A percentile compares a stretch with the other conserved stretches of the same genome.
phyloP scores from a whole-genome alignment of 1,140 invertebrate species.

The Halictus rubicundus region DNA sequence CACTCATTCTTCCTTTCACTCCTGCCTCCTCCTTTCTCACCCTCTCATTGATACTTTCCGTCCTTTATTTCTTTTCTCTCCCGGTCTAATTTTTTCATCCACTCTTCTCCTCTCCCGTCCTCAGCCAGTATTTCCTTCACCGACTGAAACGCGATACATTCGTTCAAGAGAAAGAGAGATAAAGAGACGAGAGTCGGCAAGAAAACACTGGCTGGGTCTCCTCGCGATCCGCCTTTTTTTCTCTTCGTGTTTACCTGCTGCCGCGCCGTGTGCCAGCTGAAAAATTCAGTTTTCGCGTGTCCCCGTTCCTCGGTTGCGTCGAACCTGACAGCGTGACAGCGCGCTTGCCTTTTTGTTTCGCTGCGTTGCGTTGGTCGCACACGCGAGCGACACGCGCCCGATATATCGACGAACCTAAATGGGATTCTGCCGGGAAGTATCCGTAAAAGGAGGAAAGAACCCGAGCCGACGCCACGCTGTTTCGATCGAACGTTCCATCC shows the following conservation, averaged over 20 bases:
- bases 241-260: neutral
- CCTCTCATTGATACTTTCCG: too few species aligned
- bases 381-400: slow-evolving; percentile 14
- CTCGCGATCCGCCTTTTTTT: neutral
- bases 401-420: slow-evolving; percentile 50
- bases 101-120: too few species aligned
- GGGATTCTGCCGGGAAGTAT: slow-evolving; percentile 47
- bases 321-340: slow-evolving; percentile 34
- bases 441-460: slow-evolving; percentile 32
- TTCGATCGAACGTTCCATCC: slow-evolving; percentile 4
- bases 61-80: too few species aligned
- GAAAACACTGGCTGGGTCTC: slow-evolving; percentile 13
- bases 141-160: neutral
- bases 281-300: slow-evolving; percentile 7
- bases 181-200: neutral
- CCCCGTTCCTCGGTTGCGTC: slow-evolving; percentile 28
- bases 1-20: too few species aligned
- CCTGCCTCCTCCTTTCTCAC: too few species aligned
- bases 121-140: too few species aligned
- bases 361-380: neutral
- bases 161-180: neutral
- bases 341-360: slow-evolving; percentile 28
- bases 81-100: too few species aligned
- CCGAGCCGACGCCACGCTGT: slow-evolving; percentile 8
- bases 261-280: neutral